These are phyloP conservation scores for Suricata suricatta DNA, from an alignment of 2,113 vertebrate genomes.

Conservation along the genomic window DNA sequence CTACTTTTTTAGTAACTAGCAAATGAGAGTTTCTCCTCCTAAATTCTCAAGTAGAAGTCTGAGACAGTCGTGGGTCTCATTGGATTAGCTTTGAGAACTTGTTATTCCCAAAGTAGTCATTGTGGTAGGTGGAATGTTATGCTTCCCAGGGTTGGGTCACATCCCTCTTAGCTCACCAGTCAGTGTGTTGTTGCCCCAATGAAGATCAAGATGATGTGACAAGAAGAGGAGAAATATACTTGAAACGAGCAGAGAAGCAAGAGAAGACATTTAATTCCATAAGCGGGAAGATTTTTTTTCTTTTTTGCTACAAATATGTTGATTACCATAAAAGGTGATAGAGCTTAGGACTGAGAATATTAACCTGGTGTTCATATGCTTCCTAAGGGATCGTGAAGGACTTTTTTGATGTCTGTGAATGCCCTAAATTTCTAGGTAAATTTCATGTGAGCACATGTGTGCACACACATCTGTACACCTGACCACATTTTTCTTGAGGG, in stretches of 20 bases:
- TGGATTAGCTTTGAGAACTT: neutral
- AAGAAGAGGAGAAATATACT: neutral
- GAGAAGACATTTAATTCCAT: neutral
- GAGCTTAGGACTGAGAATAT: neutral
- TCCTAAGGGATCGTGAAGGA: neutral
- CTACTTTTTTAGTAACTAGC: neutral
- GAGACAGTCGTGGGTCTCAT: neutral
- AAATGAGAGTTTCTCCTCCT: neutral
- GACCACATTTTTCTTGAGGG: neutral
- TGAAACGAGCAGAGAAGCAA: neutral
- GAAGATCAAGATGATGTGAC: neutral
- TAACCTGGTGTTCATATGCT: neutral
- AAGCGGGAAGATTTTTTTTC: neutral
- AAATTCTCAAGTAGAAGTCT: neutral
- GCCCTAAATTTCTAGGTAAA: neutral
- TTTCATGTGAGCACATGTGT: neutral
- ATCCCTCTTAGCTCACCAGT: neutral
- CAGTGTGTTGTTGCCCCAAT: no score
- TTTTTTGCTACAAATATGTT: neutral
- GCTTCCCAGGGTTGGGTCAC: neutral
- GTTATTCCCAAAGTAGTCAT: neutral
- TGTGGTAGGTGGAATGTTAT: neutral
- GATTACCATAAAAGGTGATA: neutral
- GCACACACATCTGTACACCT: neutral
- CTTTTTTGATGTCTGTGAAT: neutral